Evolutionary conservation across 2,888 invertebrate genomes (phyloP), one percentile per base, ranked within the genome.

Genomic region (Mamestra brassicae): DNA sequence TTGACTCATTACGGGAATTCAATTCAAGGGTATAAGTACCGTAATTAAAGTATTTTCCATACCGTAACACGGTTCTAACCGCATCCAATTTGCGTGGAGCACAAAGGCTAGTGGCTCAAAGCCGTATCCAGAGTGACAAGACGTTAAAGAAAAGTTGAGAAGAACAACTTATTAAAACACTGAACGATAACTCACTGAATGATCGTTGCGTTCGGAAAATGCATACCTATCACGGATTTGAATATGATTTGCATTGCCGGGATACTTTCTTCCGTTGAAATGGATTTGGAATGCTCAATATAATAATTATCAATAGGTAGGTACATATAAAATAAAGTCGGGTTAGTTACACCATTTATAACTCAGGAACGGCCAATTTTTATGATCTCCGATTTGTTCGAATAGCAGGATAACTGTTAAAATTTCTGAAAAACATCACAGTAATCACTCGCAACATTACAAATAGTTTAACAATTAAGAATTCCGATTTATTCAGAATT

Each of bases 51-150:
- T 82, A 79, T 82, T 76, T 80, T 76, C 62, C 62, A 70, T 75
- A 63, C n/a, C 34, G 62, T 72, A 70, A 74, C 42, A 60, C 66
- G 64, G 65, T 74, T 81, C 69, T 84, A 89, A 93, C 90, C 91
- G 86, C 90, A 92, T 93, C 90, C 91, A 93, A 92, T 92, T 92
- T 92, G 88, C 89, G 86, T 85, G 78, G 60, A 69, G 75, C 74
- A 87, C 81, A 85, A 86, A 87, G 79, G 79, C 72, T 84, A 74
- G 78, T 83, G 77, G 86, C 89, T 93, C 92, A 91, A 90, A 92
- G 90, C 88, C 91, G 93, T 92, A 92, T 89, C 93, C 93, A 89
- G 78, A 92, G 93, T 88, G 89, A 92, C 92, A 84, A 60, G 69
- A 67, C 11, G 11, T 36, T 7, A 76, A 34, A 60, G 38, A 36